Evolutionary conservation across 2,888 invertebrate genomes (phyloP).

Genomic region (Petrophora chlorosata): DNA sequence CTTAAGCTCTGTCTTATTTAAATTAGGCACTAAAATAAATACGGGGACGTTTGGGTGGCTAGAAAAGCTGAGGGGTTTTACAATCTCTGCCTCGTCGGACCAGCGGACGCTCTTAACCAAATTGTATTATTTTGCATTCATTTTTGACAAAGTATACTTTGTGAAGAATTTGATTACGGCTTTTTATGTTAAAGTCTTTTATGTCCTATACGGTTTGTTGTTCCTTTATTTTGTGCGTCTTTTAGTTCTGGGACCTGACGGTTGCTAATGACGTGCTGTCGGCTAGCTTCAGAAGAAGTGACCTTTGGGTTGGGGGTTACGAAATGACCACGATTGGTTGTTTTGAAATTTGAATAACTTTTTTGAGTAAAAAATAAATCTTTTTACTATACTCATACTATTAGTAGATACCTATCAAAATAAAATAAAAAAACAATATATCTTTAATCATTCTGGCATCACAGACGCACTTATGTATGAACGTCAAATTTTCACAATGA

Average conservation of each 20-base stretch:
- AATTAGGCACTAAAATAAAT: conserved; percentile 80
- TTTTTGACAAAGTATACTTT: conserved; percentile 75
- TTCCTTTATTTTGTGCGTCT: conserved; percentile 37
- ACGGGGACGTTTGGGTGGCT: conserved; percentile 62
- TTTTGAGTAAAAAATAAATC: too few relatives aligned
- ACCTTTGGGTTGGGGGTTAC: too few relatives aligned
- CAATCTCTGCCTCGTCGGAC: conserved; percentile 57
- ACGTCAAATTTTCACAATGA: too few relatives aligned
- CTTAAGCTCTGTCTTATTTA: conserved; percentile 78
- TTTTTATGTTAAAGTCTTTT: conserved; percentile 41
- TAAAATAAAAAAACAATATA: too few relatives aligned
- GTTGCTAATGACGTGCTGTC: too few relatives aligned
- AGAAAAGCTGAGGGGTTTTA: conserved; percentile 56
- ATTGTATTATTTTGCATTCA: conserved; percentile 83
- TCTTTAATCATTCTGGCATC: too few relatives aligned
- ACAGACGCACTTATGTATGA: too few relatives aligned
- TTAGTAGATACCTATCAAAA: too few relatives aligned
- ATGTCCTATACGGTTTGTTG: conserved; percentile 41
- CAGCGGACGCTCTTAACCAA: conserved; percentile 70
- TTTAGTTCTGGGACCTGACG: conserved; percentile 24
- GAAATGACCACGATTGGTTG: too few relatives aligned
- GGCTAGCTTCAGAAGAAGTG: too few relatives aligned
- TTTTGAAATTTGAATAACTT: too few relatives aligned
- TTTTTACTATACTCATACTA: too few relatives aligned
- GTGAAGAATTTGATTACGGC: conserved; percentile 48